Conservation (phyloP, 2,113 vertebrate species). For the Salvelinus namaycush region DNA sequence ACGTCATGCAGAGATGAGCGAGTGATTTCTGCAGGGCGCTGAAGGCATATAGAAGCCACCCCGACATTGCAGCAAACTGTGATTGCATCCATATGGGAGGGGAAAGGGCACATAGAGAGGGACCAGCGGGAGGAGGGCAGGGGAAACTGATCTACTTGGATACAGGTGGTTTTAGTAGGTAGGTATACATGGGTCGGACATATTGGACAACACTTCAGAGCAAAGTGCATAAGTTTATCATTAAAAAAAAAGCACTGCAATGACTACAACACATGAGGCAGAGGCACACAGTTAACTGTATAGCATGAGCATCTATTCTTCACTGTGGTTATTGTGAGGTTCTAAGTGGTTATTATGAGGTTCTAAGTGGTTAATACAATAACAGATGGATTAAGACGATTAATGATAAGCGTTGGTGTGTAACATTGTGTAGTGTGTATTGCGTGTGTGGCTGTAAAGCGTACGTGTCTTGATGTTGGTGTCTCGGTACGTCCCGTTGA, state of each 20-base stretch:
- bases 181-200: background rate
- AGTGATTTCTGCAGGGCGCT: conserved; percentile 47
- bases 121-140: conserved; percentile 11
- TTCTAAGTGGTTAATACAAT: too few relatives aligned
- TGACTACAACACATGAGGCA: conserved; percentile 6
- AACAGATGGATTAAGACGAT: too few relatives aligned
- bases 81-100: conserved; percentile 34
- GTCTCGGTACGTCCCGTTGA: conserved; percentile 84
- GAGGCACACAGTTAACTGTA: background rate
- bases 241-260: background rate
- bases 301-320: too few relatives aligned
- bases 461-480: conserved; percentile 81
- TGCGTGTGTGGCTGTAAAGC: conserved; percentile 24
- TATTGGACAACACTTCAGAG: conserved; percentile 4
- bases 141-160: conserved; percentile 36
- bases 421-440: too few relatives aligned
- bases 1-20: conserved; percentile 60
- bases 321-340: too few relatives aligned
- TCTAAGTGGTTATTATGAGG: too few relatives aligned
- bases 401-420: too few relatives aligned
- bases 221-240: background rate
- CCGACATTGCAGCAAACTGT: conserved; percentile 36
- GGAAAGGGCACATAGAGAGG: conserved; percentile 13
- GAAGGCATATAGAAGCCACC: conserved; percentile 41
- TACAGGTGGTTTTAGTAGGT: conserved; percentile 31